These are phyloP conservation scores for Gambusia affinis DNA, from an alignment of 2,113 vertebrate species.

Conservation along the genomic window DNA sequence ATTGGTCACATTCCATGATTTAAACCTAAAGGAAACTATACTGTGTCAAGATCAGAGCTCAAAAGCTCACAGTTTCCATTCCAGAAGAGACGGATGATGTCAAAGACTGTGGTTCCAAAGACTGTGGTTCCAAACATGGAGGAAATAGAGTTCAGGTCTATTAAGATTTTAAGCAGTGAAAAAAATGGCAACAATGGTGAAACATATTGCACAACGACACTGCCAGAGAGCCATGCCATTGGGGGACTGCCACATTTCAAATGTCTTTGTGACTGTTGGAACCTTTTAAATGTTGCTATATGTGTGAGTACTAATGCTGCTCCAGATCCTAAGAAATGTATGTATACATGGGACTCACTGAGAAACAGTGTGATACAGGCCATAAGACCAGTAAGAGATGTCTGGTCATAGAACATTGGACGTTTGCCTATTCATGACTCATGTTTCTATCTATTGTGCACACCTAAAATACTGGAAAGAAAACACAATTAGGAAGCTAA, in stretches of 20 bases:
- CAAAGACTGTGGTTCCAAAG: conserved; percentile 51
- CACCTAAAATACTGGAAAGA: no score
- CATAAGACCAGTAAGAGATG: no score
- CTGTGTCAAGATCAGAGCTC: conserved; percentile 17
- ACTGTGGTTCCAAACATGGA: conserved; percentile 41
- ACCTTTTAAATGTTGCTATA: not conserved
- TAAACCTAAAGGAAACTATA: conserved; percentile 16
- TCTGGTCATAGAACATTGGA: no score
- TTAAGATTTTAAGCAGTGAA: not conserved
- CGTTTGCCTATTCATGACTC: no score
- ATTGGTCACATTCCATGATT: not conserved
- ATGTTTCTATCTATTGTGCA: no score
- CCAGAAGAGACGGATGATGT: conserved; percentile 45
- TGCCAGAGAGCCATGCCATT: not conserved
- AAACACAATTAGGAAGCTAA: no score
- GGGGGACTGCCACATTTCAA: not conserved
- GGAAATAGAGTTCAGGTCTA: conserved; percentile 30
- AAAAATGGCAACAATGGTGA: not conserved
- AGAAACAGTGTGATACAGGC: no score
- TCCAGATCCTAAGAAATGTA: not conserved
- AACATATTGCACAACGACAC: not conserved
- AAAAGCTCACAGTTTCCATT: conserved; percentile 65
- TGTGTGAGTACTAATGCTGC: not conserved
- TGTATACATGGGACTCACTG: no score
- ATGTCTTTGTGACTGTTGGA: not conserved